Evolutionary conservation across 2,888 invertebrate genomes (phyloP).

Genomic region (Temnothorax ravouxi): DNA sequence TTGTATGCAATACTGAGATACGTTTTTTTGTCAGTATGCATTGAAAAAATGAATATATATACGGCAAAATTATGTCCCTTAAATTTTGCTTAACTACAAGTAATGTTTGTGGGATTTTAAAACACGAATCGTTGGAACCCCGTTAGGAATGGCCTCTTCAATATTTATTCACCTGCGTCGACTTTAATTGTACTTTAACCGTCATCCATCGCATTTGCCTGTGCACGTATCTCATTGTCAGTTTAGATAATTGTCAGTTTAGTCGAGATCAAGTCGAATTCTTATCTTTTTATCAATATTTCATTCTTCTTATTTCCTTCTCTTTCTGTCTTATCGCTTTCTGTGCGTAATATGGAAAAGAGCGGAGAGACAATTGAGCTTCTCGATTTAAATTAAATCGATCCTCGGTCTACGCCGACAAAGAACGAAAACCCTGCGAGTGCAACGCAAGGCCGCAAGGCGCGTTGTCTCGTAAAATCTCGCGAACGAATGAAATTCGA

Average conservation of each 20-base stretch:
- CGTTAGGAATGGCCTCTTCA: background rate
- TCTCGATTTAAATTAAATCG: slow-evolving; percentile 8
- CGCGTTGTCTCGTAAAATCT: slow-evolving; percentile 15
- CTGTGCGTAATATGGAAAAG: background rate
- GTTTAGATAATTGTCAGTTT: background rate
- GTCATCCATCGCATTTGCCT: background rate
- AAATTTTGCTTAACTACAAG: slow-evolving; percentile 14
- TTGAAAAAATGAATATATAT: background rate
- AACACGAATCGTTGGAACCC: background rate
- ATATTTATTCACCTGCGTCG: background rate
- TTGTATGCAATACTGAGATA: background rate
- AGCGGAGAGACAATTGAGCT: background rate
- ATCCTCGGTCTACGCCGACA: background rate
- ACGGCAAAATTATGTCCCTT: background rate
- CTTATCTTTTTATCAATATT: background rate
- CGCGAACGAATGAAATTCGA: slow-evolving; percentile 55
- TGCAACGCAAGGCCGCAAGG: no score
- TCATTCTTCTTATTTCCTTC: background rate
- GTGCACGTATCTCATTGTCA: background rate
- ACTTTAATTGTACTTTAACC: background rate
- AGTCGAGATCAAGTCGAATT: background rate
- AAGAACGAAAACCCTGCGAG: background rate
- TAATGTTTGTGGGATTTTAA: background rate
- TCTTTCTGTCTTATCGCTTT: background rate
- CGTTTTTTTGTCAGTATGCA: background rate